phyloP scores from a whole-genome alignment of 92 coral and sea anemone species.

The Zoanthus solanderi region DNA sequence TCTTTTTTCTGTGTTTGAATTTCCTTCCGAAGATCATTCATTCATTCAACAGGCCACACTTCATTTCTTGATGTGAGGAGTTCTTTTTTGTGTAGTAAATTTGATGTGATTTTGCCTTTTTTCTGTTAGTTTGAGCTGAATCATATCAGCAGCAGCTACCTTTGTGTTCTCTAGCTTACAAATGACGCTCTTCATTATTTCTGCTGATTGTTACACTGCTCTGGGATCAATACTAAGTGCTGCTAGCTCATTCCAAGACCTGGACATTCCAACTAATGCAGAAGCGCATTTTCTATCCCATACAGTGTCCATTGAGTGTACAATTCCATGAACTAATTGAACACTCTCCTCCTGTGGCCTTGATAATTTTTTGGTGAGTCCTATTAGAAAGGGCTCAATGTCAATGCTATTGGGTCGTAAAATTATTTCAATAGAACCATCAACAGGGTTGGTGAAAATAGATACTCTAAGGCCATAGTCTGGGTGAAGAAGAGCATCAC shows the following conservation, averaged over 20 bases:
- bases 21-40: constrained; percentile 50
- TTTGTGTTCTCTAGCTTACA: constrained; percentile 47
- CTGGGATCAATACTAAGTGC: constrained; percentile 57
- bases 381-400: constrained; percentile 29
- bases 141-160: constrained; percentile 60
- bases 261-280: constrained; percentile 63
- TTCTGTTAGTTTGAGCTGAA: constrained; percentile 52
- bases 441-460: constrained; percentile 44
- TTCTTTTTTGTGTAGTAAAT: constrained; percentile 52
- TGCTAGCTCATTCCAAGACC: constrained; percentile 44
- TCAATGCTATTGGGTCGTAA: constrained; percentile 66
- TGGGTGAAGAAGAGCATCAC: constrained; percentile 62
- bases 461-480: constrained; percentile 66
- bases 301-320: constrained; percentile 52
- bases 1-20: constrained; percentile 21
- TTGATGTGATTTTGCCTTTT: constrained; percentile 48
- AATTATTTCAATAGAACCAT: constrained; percentile 52
- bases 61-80: constrained; percentile 35
- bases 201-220: constrained; percentile 56
- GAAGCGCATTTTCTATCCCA: constrained; percentile 64
- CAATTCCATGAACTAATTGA: constrained; percentile 38
- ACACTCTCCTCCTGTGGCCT: constrained; percentile 49
- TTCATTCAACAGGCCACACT: constrained; percentile 50
- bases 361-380: constrained; percentile 48
- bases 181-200: constrained; percentile 48